Evolutionary conservation across 2,797 vertebrate genomes (phyloP).

Genomic region (Siniperca obscura): DNA sequence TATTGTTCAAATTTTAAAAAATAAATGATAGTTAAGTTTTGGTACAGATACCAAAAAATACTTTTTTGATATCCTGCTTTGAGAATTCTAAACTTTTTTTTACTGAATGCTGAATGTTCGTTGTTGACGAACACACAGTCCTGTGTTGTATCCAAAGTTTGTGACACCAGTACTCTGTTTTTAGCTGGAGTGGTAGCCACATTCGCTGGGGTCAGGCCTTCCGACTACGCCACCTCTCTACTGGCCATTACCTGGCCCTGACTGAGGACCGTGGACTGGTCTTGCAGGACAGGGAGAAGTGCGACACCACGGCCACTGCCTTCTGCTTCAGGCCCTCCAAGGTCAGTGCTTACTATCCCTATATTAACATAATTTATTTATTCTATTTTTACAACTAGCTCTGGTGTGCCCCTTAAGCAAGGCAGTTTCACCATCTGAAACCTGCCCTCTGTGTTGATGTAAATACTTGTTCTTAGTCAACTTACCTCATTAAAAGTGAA

Average conservation of each 20-base stretch:
- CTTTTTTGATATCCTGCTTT: no score
- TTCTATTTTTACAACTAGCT: conserved; percentile 9
- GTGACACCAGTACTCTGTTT: conserved; percentile 36
- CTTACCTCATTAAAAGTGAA: conserved; percentile 48
- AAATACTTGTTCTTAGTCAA: conserved; percentile 28
- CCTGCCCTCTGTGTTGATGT: conserved; percentile 10
- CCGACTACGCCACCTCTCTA: conserved; percentile 95
- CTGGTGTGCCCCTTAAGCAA: conserved; percentile 16
- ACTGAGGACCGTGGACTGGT: conserved; percentile 92
- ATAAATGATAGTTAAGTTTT: no score
- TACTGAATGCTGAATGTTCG: no score
- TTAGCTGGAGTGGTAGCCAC: conserved; percentile 97
- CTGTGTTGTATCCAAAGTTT: background rate
- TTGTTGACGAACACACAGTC: background rate
- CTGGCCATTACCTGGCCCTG: conserved; percentile 93
- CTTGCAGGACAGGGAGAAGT: conserved; percentile 90
- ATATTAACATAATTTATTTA: background rate
- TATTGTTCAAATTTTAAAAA: no score
- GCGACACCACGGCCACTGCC: conserved; percentile 90
- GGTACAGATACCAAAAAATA: no score
- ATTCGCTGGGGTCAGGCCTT: conserved; percentile 96
- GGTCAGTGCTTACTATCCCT: conserved; percentile 80
- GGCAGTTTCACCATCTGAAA: conserved; percentile 6
- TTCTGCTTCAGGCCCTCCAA: conserved; percentile 96
- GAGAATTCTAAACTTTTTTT: no score